Conservation (phyloP, 2,888 invertebrate genomes). For the Chrysopilus asiliformis region DNA sequence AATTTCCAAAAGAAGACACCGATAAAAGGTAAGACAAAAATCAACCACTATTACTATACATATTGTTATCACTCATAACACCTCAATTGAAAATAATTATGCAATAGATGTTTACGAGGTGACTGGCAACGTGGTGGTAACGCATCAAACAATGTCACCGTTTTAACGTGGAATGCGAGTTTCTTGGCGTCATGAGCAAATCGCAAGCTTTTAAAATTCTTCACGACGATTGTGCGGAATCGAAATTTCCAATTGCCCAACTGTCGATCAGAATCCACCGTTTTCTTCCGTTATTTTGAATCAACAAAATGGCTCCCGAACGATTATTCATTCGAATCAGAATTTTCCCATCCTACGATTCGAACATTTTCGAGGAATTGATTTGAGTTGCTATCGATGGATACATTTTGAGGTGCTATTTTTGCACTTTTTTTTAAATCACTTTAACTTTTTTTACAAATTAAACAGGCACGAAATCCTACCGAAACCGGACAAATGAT, state of each 20-base stretch:
- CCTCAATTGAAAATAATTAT: too few species aligned
- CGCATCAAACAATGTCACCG: slow-evolving; percentile 53
- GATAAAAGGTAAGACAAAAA: slow-evolving; percentile 46
- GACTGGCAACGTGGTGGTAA: slow-evolving; percentile 57
- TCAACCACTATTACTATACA: too few species aligned
- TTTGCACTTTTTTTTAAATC: too few species aligned
- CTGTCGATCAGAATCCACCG: slow-evolving; percentile 38
- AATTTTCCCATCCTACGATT: slow-evolving; percentile 42
- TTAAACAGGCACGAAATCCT: slow-evolving; percentile 38
- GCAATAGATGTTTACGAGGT: slow-evolving; percentile 41
- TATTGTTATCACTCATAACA: too few species aligned
- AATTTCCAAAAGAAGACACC: slow-evolving; percentile 49
- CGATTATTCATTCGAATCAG: slow-evolving; percentile 49
- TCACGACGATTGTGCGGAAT: slow-evolving; percentile 43
- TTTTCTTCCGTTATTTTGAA: slow-evolving; percentile 47
- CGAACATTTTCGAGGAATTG: slow-evolving; percentile 41
- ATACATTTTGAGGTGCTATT: slow-evolving; percentile 60
- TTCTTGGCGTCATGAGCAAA: slow-evolving; percentile 44
- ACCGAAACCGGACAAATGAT: slow-evolving; percentile 42
- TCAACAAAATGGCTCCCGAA: slow-evolving; percentile 42
- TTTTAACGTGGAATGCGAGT: slow-evolving; percentile 49
- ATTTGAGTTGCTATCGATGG: slow-evolving; percentile 45
- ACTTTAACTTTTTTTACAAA: too few species aligned
- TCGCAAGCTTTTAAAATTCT: slow-evolving; percentile 39
- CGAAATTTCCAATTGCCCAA: slow-evolving; percentile 39